Evolutionary conservation across 1,140 invertebrate genomes (phyloP).

Genomic region (Meloidogyne hapla): DNA sequence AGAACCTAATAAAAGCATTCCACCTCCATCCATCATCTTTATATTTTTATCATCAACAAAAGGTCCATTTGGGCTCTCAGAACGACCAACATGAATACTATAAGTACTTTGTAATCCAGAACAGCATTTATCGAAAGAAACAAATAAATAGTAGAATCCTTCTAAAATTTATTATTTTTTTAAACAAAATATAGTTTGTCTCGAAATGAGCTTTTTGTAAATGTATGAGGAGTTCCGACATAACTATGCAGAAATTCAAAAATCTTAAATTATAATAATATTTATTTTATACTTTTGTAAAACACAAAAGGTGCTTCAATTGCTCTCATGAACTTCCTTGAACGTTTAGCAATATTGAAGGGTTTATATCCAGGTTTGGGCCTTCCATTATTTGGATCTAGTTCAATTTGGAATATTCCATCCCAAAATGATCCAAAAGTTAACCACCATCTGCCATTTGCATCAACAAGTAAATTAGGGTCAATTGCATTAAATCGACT

Average conservation of each 20-base stretch:
- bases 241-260: too few species aligned
- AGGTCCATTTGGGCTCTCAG: conserved; percentile 11
- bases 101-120: conserved; percentile 1
- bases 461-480: conserved; percentile 20
- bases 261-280: too few species aligned
- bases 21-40: conserved; percentile 14
- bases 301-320: conserved; percentile 21
- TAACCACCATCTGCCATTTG: conserved; percentile 9
- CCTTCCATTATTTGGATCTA: conserved; percentile 14
- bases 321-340: neutral
- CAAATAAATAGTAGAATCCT: conserved; percentile 15
- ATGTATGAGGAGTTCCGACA: too few species aligned
- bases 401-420: conserved; percentile 21
- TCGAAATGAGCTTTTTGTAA: too few species aligned
- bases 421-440: conserved; percentile 13
- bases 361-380: neutral
- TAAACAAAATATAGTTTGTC: too few species aligned
- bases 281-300: conserved; percentile 8
- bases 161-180: neutral
- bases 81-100: conserved; percentile 15
- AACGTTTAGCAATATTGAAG: neutral
- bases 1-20: conserved; percentile 12
- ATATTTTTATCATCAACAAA: conserved; percentile 4
- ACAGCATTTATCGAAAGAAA: conserved; percentile 21
- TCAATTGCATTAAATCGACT: conserved; percentile 24